Evolutionary conservation across 2,113 vertebrate genomes (phyloP).

Genomic region (Narcine bancroftii): DNA sequence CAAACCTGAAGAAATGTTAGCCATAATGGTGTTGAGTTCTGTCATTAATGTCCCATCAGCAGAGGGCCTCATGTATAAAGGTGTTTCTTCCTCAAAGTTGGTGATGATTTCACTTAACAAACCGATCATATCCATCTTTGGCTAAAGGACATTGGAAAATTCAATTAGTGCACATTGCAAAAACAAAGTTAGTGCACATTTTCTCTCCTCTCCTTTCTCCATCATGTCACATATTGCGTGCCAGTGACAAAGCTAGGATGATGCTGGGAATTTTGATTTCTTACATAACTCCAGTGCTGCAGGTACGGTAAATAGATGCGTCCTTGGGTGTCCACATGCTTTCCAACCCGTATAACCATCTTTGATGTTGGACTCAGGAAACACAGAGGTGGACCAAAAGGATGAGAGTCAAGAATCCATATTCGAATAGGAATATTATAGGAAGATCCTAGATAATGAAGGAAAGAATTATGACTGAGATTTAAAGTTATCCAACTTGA

Average conservation of each 20-base stretch:
- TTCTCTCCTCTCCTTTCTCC: background rate
- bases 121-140: conserved; percentile 69
- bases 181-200: background rate
- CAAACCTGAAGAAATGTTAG: conserved; percentile 72
- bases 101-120: conserved; percentile 80
- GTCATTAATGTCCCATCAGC: conserved; percentile 59
- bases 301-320: conserved; percentile 80
- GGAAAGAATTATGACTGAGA: conserved; percentile 39
- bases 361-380: conserved; percentile 75
- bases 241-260: background rate
- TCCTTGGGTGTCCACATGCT: conserved; percentile 77
- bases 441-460: conserved; percentile 62
- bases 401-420: conserved; percentile 92
- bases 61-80: conserved; percentile 62
- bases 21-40: conserved; percentile 73
- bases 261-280: conserved; percentile 39
- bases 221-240: no score
- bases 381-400: conserved; percentile 88
- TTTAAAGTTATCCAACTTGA: no score
- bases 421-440: conserved; percentile 85
- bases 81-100: conserved; percentile 88
- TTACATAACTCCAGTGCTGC: conserved; percentile 88
- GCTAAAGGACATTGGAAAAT: conserved; percentile 52
- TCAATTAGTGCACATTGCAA: background rate
- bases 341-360: conserved; percentile 83